These are phyloP conservation scores for Sebastes taczanowskii DNA, from an alignment of 2,797 vertebrate genomes.

Conservation along the genomic window DNA sequence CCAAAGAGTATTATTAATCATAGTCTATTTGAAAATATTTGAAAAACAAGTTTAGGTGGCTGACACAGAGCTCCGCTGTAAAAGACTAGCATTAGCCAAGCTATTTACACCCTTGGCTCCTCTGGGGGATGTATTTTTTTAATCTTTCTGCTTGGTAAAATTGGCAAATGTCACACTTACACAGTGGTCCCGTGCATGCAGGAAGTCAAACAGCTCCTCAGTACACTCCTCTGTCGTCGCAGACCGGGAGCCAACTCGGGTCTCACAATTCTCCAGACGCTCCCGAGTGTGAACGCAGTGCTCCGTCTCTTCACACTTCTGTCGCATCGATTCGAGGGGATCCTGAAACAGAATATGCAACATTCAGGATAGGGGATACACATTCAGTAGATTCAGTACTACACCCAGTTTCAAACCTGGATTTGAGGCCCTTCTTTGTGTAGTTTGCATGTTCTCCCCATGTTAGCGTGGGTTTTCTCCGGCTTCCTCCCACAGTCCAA, in stretches of 20 bases:
- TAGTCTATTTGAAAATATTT: too few relatives aligned
- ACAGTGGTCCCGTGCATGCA: constrained; percentile 97
- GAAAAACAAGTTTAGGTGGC: too few relatives aligned
- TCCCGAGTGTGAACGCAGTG: constrained; percentile 87
- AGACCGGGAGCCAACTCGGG: constrained; percentile 88
- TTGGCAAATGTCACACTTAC: constrained; percentile 79
- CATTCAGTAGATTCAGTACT: not conserved
- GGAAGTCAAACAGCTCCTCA: constrained; percentile 96
- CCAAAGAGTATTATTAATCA: too few relatives aligned
- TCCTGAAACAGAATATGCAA: constrained; percentile 79
- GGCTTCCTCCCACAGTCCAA: too few relatives aligned
- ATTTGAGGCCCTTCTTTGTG: too few relatives aligned
- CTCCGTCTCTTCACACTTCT: constrained; percentile 88
- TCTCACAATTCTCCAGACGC: constrained; percentile 87
- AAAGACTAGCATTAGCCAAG: too few relatives aligned
- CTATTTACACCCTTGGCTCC: not conserved
- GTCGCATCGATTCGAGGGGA: constrained; percentile 86
- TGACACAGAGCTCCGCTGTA: too few relatives aligned
- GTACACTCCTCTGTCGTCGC: constrained; percentile 91
- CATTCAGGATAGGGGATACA: not conserved
- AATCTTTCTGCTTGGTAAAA: not conserved
- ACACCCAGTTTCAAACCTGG: too few relatives aligned
- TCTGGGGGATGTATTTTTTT: not conserved
- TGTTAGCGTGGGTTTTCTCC: too few relatives aligned
- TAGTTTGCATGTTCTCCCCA: too few relatives aligned